A percentile compares a stretch with the other conserved stretches of the same genome.
phyloP scores from a whole-genome alignment of 2,113 vertebrate genomes.

The Labeo catla region DNA sequence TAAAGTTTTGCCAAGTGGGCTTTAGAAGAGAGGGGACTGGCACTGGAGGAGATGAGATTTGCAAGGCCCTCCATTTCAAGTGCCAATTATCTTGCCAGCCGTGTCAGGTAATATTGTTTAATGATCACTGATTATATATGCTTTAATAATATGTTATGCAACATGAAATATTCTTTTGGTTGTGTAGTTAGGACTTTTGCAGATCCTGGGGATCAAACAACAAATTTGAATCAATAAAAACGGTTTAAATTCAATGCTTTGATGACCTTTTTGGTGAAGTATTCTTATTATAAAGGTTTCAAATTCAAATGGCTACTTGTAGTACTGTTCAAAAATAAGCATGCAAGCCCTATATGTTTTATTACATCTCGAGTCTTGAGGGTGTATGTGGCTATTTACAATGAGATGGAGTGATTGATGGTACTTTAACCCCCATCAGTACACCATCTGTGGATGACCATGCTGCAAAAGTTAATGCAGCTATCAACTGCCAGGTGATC shows the following conservation, averaged over 20 bases:
- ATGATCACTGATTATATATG: background rate
- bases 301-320: background rate
- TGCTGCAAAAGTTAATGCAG: too few species aligned
- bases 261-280: background rate
- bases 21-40: background rate
- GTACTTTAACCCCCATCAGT: background rate
- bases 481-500: background rate
- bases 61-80: background rate
- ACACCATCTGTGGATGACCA: background rate
- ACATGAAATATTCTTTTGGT: background rate
- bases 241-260: background rate
- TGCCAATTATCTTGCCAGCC: background rate
- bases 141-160: background rate
- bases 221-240: background rate
- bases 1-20: background rate
- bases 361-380: background rate
- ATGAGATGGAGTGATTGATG: background rate
- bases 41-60: conserved; percentile 3
- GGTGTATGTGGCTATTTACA: too few species aligned
- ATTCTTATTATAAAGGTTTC: background rate
- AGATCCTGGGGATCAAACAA: background rate
- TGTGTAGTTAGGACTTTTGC: background rate
- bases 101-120: background rate
- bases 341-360: background rate
- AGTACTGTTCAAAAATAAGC: background rate